These are phyloP conservation scores for Sebastes goodei DNA, from an alignment of 2,797 vertebrate genomes.

Conservation along the genomic window DNA sequence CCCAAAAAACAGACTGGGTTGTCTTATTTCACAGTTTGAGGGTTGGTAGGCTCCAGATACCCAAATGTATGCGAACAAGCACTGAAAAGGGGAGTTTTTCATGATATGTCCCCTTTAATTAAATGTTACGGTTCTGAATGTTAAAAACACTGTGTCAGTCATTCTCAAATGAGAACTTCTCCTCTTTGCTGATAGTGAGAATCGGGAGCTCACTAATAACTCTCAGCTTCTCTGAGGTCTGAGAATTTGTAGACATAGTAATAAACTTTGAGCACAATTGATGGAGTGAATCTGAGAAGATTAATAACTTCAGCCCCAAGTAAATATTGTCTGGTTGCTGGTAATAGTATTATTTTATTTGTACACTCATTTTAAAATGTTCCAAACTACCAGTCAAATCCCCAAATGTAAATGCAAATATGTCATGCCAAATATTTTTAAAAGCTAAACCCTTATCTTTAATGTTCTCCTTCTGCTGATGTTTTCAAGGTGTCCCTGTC, in stretches of 20 bases:
- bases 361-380: background rate
- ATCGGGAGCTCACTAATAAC: background rate
- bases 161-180: background rate
- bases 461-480: background rate
- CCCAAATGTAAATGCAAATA: slow-evolving; percentile 4
- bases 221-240: background rate
- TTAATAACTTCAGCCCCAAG: background rate
- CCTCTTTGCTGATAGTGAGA: background rate
- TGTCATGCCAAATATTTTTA: background rate
- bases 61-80: too few relatives aligned
- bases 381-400: background rate
- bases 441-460: slow-evolving; percentile 10
- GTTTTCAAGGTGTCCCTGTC: slow-evolving; percentile 7
- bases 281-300: background rate
- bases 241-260: background rate
- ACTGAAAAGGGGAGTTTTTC: too few relatives aligned
- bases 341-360: background rate
- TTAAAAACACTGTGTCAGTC: background rate
- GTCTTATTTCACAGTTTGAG: too few relatives aligned
- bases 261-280: background rate
- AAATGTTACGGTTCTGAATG: background rate
- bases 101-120: background rate
- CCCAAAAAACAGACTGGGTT: too few relatives aligned
- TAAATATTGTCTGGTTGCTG: background rate
- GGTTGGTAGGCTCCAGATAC: too few relatives aligned